These are phyloP conservation scores for Brachyptera risi DNA, from an alignment of 2,888 invertebrate species.

Conservation along the genomic window DNA sequence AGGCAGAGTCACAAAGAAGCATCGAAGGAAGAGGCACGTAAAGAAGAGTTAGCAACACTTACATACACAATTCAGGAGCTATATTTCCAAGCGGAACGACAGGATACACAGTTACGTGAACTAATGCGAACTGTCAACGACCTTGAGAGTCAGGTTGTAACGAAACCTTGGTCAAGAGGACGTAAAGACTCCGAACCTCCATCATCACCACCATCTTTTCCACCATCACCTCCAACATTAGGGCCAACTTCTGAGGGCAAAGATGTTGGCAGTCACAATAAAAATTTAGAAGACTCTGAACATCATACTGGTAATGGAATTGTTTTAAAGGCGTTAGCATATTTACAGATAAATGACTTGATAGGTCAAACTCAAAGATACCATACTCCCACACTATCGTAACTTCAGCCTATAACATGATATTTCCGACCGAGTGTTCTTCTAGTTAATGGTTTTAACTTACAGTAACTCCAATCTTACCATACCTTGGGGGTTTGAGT, in stretches of 20 bases:
- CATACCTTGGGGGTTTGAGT: too few relatives aligned
- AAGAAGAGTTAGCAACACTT: conserved; percentile 62
- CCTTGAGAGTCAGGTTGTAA: conserved; percentile 37
- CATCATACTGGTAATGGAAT: conserved; percentile 8
- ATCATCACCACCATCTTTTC: conserved; percentile 35
- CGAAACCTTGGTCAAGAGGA: conserved; percentile 38
- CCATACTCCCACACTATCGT: too few relatives aligned
- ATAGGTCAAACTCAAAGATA: conserved; percentile 12
- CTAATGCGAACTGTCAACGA: conserved; percentile 52
- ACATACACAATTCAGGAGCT: conserved; percentile 64
- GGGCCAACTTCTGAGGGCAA: background rate
- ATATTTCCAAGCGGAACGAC: conserved; percentile 67
- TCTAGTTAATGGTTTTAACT: too few relatives aligned
- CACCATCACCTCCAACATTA: conserved; percentile 23
- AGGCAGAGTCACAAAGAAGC: conserved; percentile 72
- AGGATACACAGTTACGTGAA: conserved; percentile 75
- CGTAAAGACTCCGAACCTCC: conserved; percentile 28
- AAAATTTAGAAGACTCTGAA: background rate
- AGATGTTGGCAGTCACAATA: background rate
- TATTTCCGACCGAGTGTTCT: too few relatives aligned
- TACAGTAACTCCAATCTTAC: too few relatives aligned
- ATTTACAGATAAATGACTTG: conserved; percentile 26
- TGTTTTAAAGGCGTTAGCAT: conserved; percentile 23
- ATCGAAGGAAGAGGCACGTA: conserved; percentile 67
- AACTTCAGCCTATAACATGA: too few relatives aligned